Percentiles rank a stretch among this genome's conserved stretches.
Evolutionary conservation across 1,140 invertebrate genomes (phyloP).

Genomic region (Cydia fagiglandana): DNA sequence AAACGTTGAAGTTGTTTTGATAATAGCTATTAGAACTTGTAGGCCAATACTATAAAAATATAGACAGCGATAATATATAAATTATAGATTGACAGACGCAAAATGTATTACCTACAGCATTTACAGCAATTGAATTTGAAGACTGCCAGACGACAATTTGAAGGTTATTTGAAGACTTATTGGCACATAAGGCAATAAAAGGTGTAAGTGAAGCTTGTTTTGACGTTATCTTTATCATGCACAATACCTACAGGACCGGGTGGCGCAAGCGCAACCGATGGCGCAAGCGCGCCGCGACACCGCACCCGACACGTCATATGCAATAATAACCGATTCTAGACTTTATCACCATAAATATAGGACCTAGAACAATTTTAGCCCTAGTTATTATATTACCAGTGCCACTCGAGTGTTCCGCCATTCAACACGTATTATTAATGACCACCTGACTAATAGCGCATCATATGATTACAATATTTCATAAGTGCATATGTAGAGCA

Average conservation of each 20-base stretch:
- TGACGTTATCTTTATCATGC: conserved; percentile 40
- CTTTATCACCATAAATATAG: not conserved
- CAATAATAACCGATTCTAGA: not conserved
- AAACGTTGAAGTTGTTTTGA: too few species aligned
- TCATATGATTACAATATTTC: conserved; percentile 23
- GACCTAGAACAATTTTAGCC: not conserved
- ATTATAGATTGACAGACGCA: too few species aligned
- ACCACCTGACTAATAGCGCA: conserved; percentile 29
- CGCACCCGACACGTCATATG: conserved; percentile 25
- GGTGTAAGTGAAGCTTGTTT: conserved; percentile 9
- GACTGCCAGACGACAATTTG: too few species aligned
- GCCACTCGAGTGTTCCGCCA: conserved; percentile 14
- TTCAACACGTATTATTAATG: conserved; percentile 31
- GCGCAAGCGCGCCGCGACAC: conserved; percentile 39
- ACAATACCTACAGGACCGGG: conserved; percentile 38
- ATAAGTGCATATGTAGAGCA: conserved; percentile 24
- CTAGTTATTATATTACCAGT: not conserved
- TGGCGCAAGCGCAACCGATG: conserved; percentile 46
- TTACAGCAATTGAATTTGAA: too few species aligned
- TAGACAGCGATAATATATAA: too few species aligned
- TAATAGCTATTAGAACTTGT: too few species aligned
- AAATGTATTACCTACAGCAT: too few species aligned
- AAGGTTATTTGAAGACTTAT: not conserved
- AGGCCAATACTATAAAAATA: too few species aligned
- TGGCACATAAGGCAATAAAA: not conserved